Evolutionary conservation across 2,113 vertebrate genomes (phyloP), one percentile per base, ranked within the genome.

Genomic region (Sminthopsis crassicaudata): DNA sequence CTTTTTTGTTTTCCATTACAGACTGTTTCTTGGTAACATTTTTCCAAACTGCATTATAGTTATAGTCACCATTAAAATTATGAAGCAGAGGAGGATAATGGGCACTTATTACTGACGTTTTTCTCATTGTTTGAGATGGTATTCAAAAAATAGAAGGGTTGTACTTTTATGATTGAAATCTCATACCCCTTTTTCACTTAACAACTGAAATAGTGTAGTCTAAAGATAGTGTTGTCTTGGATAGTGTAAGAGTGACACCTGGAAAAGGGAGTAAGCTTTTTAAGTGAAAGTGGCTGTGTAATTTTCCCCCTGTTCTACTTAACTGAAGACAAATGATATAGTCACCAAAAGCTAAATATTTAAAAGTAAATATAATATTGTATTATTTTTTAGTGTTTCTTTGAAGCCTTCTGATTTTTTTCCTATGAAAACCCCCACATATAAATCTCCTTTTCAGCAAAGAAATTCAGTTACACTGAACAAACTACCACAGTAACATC

Each of bases 11-110:
- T 55, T 94, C 94, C 46, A 67, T 30, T 50, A 93, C n/a, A 50
- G 12, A 55, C 50, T 57, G 5, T 92, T 96, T 90, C 76, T 95
- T 55, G 8, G 24, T 96, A 94, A 30, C 25, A 67, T 93, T 96
- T 94, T 2, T 16, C n/a, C 8, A 84, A 27, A 67, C 1, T 23
- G 46, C 6, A 48, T 26, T 84, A 25, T 53, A 52, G 12, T 9
- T 96, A 46, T 91, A 3, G 53, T 90, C 92, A 84, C 67, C 67
- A 60, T 92, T 93, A 0, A 53, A 92, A 50, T 94, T 92, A 55
- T 90, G 50, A 55, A 94, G 51, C 19, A 89, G 54, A 53, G 60
- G 46, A 84, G 67, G 36, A 22, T 84, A 84, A 84, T 84, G 67
- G 36, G 67, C 19, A 84, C 67, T 84, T 84, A 84, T 76, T 76